These are phyloP conservation scores for Phrixothrix hirtus DNA, from an alignment of 2,888 invertebrate species.

Conservation along the genomic window DNA sequence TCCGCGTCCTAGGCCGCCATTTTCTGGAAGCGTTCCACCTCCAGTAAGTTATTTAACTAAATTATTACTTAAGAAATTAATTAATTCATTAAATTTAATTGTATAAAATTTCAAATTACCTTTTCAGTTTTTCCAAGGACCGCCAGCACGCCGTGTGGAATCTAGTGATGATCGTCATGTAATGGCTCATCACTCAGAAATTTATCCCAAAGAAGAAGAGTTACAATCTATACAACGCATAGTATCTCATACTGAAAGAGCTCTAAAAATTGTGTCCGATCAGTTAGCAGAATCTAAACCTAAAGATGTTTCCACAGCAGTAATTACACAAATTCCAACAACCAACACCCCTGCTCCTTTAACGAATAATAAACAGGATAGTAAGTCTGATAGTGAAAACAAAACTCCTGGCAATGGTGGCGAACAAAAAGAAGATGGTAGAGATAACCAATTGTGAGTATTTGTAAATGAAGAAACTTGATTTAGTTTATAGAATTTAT, in stretches of 20 bases:
- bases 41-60: slow-evolving; percentile 47
- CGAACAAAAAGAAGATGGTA: slow-evolving; percentile 68
- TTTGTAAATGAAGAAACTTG: not conserved
- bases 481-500: too few relatives aligned
- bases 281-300: slow-evolving; percentile 69
- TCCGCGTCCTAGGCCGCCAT: slow-evolving; percentile 54
- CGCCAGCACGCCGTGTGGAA: slow-evolving; percentile 78
- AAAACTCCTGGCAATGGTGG: slow-evolving; percentile 56
- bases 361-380: not conserved
- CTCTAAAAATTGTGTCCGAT: slow-evolving; percentile 93
- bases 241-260: slow-evolving; percentile 90
- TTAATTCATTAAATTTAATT: not conserved
- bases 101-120: not conserved
- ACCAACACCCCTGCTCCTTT: slow-evolving; percentile 5
- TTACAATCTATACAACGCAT: slow-evolving; percentile 87
- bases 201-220: slow-evolving; percentile 92
- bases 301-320: slow-evolving; percentile 40
- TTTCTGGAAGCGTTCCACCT: slow-evolving; percentile 55
- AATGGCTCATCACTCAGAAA: slow-evolving; percentile 87
- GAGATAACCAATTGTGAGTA: slow-evolving; percentile 77
- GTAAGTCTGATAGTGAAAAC: slow-evolving; percentile 40
- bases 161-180: slow-evolving; percentile 97
- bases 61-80: not conserved
- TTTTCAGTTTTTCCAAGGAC: slow-evolving; percentile 60
- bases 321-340: slow-evolving; percentile 14